phyloP scores from a whole-genome alignment of 2,113 vertebrate genomes.

The Pollachius pollachius region DNA sequence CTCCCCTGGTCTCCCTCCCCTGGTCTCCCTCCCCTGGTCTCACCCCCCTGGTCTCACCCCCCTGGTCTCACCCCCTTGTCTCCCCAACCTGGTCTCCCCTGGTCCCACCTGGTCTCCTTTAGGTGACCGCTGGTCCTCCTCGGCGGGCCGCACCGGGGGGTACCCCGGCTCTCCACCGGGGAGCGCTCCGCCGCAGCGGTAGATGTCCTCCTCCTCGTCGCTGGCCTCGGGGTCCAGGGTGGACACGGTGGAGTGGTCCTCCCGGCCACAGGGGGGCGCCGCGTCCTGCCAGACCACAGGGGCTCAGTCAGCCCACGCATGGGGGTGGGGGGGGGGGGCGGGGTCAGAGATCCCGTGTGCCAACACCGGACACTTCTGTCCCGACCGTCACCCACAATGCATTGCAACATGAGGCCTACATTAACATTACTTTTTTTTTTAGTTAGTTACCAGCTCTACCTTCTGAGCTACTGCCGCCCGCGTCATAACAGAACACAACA shows the following conservation, averaged over 20 bases:
- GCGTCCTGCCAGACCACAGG: conserved; percentile 23
- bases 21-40: too few relatives aligned
- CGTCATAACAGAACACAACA: too few relatives aligned
- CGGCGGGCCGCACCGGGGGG: conserved; percentile 48
- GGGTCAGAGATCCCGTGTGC: too few relatives aligned
- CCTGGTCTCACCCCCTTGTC: neutral
- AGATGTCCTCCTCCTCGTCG: conserved; percentile 96
- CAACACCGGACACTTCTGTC: too few relatives aligned
- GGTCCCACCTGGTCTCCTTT: conserved; percentile 82
- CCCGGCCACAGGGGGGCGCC: conserved; percentile 28
- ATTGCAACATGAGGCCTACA: too few relatives aligned
- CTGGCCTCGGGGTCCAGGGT: conserved; percentile 73
- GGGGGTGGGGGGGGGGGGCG: too few relatives aligned
- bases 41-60: neutral
- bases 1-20: neutral
- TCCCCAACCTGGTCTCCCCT: neutral
- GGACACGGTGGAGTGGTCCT: conserved; percentile 45
- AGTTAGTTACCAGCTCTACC: too few relatives aligned
- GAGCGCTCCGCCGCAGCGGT: conserved; percentile 72
- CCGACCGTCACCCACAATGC: too few relatives aligned
- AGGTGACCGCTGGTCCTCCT: conserved; percentile 59
- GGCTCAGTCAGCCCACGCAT: too few relatives aligned
- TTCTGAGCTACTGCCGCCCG: too few relatives aligned
- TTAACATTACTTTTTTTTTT: too few relatives aligned
- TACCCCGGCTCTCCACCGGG: conserved; percentile 71